Base-by-base conservation (phyloP, 92 coral and sea anemone species). In the Porites evermanni region DNA sequence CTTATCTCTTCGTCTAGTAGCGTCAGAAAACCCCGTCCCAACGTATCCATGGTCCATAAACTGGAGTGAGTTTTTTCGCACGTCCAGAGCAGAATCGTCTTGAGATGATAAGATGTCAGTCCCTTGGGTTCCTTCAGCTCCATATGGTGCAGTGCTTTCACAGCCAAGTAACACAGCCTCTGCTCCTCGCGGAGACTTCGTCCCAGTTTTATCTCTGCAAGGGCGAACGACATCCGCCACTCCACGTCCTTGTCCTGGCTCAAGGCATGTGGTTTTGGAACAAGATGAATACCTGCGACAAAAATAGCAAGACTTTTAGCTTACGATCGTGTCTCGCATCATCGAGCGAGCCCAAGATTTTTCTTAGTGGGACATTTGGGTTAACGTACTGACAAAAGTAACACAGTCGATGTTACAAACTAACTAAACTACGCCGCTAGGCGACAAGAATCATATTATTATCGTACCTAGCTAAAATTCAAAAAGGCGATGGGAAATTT, bases 11-110 rank as follows among this genome's bases (percentile, higher is more conserved):
- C 86, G 58, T 80, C 86, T 7, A 80, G 67, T 2, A 87, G 86
- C 38, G 58, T 21, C 56, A 87, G 53, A 50, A 87, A 68, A 58
- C 68, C 74, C 12, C 32, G 8, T 19, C 68, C 90, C 26, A 80
- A 14, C 18, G 56, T 32, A 59, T 80, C 81, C 63, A 56, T 59
- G 18, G 75, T 88, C 91, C 91, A 88, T 70, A 61, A 63, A 60
- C 19, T 18, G 51, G 68, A 69, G 2, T 59, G 56, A 52, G 83
- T 65, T 66, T 83, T 83, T 38, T 88, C 91, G 77, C 88, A 82
- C 53, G 79, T 53, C 91, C 91, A 88, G 13, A 81, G 73, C 80
- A 88, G 74, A 53, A 88, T 75, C 12, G 89, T 88, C 54, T 88
- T 82, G 47, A 83, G 79, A 70, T 66, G 84, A 82, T 82, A 88